Base-by-base conservation (phyloP, 2,113 vertebrate species). In the Mugil cephalus region DNA sequence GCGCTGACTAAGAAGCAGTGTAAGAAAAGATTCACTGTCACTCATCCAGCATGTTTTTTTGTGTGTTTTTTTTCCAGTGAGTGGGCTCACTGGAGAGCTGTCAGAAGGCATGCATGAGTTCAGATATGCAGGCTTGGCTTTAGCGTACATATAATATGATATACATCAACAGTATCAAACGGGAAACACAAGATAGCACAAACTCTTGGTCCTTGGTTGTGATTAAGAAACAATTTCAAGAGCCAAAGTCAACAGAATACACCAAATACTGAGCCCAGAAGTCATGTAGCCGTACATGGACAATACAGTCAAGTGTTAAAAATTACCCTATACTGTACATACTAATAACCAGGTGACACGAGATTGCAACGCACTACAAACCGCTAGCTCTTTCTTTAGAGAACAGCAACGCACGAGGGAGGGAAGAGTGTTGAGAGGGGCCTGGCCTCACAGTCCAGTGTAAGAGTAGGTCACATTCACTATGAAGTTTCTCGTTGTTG, bases 401-500 rank as follows among this genome's bases (percentile, higher is more conserved):
- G 65, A 15, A 66, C 69, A 72, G 51, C 24, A 53, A 69, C 65
- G 78, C 50, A 70, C 68, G 53, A 53, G 74, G 18, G 15, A 76
- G 60, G 39, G 68, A 85, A 79, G 69, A 51, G 69, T 81, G 63
- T 62, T 52, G 60, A 53, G 63, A 63, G 50, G 53, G 62, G 43
- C 61, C 72, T 54, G 13, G 79, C 72, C 74, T 86, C 77, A 72
- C 30, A 69, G 75, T 42, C 68, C 73, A 64, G 39, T 55, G 54
- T 70, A 75, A 76, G 72, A 74, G 40, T 30, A 51, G 50, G 66
- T 67, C 35, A 78, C 60, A 62, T 77, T 69, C 56, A 60, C 42
- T 12, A 63, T 61, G 77, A 87, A 68, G 68, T 74, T 79, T 82
- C 42, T 81, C 12, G 13, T 87, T 66, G 69, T 60, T 66, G 69